Evolutionary conservation across 2,113 vertebrate genomes (phyloP), one percentile per base, ranked within the genome.

Genomic region (Grus americana): DNA sequence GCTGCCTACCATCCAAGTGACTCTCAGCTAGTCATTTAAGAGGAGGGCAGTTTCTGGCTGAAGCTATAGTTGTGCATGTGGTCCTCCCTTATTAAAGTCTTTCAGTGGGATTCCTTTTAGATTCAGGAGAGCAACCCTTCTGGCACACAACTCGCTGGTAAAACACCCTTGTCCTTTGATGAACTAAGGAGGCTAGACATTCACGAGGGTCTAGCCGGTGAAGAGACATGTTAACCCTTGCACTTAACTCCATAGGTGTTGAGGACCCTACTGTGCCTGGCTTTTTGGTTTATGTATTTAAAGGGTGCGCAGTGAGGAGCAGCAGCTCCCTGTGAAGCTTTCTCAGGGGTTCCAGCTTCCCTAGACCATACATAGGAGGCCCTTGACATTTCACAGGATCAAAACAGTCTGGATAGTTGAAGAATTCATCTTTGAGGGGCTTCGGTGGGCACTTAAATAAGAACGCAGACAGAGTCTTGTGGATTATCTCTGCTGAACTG

Each of bases 381-480:
- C 30, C 23, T 38, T 0, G 0, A 1, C 9, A 47, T 70, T 70
- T 72, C 5, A 6, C 6, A 62, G 15, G 34, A 36, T 27, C 11
- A 1, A 82, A 85, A 68, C 5, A 44, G 11, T 32, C 30, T 57
- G 18, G 9, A 49, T 14, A 88, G 21, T 5, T 79, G 73, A 91
- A 78, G 38, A 79, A 84, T 42, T 73, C 8, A 0, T 40, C 61
- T 72, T 79, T 17, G 52, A 36, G 22, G 5, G 49, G 6, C 27
- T 44, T 71, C 47, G 72, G 14, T 10, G 11, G 26, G 5, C 19
- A 32, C 27, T 68, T 68, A 68, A 74, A 54, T 67, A 59, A 55
- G 24, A 91, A 58, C 6, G 2, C 5, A 73, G 44, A 79, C 8
- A 63, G 5, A 47, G 10, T 29, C 8, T 62, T 61, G 12, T 44